Evolutionary conservation across 2,888 invertebrate species (phyloP).

Genomic region (Dastarcus helophoroides): DNA sequence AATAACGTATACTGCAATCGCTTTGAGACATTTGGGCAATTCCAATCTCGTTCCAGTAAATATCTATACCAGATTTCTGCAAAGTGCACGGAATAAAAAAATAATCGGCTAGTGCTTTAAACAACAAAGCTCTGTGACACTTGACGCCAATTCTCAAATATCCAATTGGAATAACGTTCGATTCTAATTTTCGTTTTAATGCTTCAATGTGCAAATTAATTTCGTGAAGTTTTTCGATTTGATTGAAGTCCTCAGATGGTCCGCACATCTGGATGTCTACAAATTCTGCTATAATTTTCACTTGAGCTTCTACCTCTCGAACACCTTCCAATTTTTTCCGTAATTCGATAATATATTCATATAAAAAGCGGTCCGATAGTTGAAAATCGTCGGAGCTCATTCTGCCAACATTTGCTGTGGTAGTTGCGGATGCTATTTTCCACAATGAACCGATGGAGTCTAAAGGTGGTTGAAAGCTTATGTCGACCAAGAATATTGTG

Average conservation of each 20-base stretch:
- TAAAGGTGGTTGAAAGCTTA: neutral
- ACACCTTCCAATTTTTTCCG: conserved; percentile 15
- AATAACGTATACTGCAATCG: conserved; percentile 24
- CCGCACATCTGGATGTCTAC: conserved; percentile 25
- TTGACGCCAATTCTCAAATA: conserved; percentile 39
- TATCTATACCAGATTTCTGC: conserved; percentile 26
- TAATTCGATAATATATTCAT: conserved; percentile 20
- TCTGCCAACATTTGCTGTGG: conserved; percentile 1
- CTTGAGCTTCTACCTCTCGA: conserved; percentile 16
- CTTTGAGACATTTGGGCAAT: conserved; percentile 13
- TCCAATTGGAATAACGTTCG: conserved; percentile 41
- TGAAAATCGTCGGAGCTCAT: conserved; percentile 1
- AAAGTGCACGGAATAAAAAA: conserved; percentile 39
- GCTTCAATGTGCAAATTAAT: conserved; percentile 23
- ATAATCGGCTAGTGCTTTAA: conserved; percentile 41
- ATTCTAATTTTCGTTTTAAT: conserved; percentile 29
- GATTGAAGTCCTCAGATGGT: conserved; percentile 15
- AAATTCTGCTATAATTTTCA: conserved; percentile 23
- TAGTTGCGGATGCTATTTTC: neutral
- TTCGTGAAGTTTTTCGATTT: conserved; percentile 22
- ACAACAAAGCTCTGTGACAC: conserved; percentile 42
- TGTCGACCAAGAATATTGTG: conserved; percentile 29
- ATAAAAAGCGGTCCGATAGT: conserved; percentile 20
- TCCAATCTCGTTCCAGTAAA: conserved; percentile 36
- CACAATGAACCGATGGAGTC: neutral